These are phyloP conservation scores for Tadarida brasiliensis DNA, from an alignment of 2,797 vertebrate genomes.

Conservation along the genomic window DNA sequence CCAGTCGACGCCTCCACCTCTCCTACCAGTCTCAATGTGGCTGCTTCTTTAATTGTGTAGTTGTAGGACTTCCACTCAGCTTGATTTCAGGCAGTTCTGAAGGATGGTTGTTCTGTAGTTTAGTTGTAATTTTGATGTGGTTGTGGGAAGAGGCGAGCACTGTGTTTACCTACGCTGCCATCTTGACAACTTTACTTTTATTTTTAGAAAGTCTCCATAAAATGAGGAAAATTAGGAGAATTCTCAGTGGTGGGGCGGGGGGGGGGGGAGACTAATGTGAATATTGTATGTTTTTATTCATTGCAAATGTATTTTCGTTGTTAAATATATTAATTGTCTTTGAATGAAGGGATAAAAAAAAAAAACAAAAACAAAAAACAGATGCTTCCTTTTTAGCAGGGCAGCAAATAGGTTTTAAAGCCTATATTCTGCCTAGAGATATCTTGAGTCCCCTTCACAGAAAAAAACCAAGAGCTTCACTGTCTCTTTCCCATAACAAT, in stretches of 20 bases:
- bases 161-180: too few species aligned
- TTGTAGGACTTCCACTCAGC: too few species aligned
- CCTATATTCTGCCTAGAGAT: background rate
- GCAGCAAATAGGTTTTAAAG: constrained; percentile 18
- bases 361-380: too few species aligned
- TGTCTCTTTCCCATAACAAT: background rate
- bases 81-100: too few species aligned
- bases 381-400: background rate
- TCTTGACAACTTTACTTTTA: too few species aligned
- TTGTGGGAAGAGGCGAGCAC: too few species aligned
- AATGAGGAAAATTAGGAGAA: constrained; percentile 22
- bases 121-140: too few species aligned
- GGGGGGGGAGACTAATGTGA: background rate
- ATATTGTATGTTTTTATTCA: background rate
- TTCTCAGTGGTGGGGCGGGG: too few species aligned
- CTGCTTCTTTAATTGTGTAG: too few species aligned
- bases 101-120: too few species aligned
- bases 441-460: background rate
- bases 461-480: background rate
- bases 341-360: background rate
- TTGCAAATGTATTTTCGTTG: constrained; percentile 21
- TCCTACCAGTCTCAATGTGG: too few species aligned
- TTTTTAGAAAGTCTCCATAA: background rate
- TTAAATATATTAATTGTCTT: background rate
- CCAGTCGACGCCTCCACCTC: too few species aligned